A percentile compares a stretch with the other conserved stretches of the same genome.
Evolutionary conservation across 2,888 invertebrate species (phyloP).

Genomic region (Meliscaeva auricollis): DNA sequence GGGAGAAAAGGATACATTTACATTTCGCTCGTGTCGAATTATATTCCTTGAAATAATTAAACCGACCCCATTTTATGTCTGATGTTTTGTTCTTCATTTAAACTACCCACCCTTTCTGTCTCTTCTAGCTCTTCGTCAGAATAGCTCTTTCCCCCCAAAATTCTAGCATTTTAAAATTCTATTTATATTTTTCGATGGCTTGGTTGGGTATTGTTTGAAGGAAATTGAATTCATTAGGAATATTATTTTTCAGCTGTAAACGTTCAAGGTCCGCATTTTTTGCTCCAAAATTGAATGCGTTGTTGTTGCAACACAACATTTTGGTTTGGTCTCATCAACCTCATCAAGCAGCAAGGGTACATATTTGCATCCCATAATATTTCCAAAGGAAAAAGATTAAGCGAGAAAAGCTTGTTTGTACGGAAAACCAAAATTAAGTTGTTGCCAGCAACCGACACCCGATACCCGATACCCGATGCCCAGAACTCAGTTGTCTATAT

Average conservation of each 20-base stretch:
- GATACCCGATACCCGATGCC: background rate
- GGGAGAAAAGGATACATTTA: too few species aligned
- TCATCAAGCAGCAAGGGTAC: too few species aligned
- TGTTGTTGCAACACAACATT: background rate
- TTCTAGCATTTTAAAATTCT: constrained; percentile 13
- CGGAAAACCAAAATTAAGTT: constrained; percentile 69
- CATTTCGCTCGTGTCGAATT: constrained; percentile 2
- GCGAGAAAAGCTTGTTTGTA: constrained; percentile 54
- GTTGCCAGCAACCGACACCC: constrained; percentile 49
- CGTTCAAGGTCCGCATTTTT: constrained; percentile 35
- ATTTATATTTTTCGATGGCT: too few species aligned
- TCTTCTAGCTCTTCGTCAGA: too few species aligned
- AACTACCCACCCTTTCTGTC: too few species aligned
- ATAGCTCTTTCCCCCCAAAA: too few species aligned
- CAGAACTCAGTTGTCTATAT: constrained; percentile 28
- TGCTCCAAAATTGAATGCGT: too few species aligned
- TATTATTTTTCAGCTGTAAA: constrained; percentile 32
- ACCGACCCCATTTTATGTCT: constrained; percentile 57
- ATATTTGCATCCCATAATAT: too few species aligned
- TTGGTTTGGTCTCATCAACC: too few species aligned
- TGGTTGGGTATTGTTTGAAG: constrained; percentile 53
- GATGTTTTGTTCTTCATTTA: constrained; percentile 33
- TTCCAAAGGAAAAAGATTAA: constrained; percentile 18
- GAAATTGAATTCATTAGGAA: constrained; percentile 65
- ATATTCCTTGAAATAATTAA: constrained; percentile 25